phyloP scores from a whole-genome alignment of 1,140 invertebrate genomes.

The Arion vulgaris region DNA sequence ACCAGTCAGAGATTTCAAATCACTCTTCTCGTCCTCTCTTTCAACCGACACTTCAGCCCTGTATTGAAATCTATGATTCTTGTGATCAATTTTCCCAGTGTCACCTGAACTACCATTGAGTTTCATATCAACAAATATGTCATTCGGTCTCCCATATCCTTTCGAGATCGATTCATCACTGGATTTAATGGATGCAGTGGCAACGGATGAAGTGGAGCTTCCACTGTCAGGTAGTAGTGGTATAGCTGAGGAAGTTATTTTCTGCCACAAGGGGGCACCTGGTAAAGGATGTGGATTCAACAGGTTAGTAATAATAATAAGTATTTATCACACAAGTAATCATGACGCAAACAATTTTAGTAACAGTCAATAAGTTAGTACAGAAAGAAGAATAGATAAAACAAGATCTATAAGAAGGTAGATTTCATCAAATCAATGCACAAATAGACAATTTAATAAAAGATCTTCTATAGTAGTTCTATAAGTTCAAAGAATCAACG shows the following conservation, averaged over 20 bases:
- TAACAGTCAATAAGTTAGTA: too few species aligned
- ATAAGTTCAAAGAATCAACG: too few species aligned
- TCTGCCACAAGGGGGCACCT: slow-evolving; percentile 38
- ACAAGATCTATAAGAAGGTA: too few species aligned
- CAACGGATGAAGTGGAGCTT: slow-evolving; percentile 23
- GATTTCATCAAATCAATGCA: too few species aligned
- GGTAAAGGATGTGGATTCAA: neutral
- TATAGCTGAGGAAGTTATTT: slow-evolving; percentile 44
- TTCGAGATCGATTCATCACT: slow-evolving; percentile 32
- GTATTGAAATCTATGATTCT: slow-evolving; percentile 17
- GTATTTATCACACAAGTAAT: too few species aligned
- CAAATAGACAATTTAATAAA: too few species aligned
- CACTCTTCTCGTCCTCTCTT: neutral
- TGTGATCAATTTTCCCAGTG: slow-evolving; percentile 20
- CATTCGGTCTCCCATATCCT: slow-evolving; percentile 28
- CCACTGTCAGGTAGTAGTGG: slow-evolving; percentile 43
- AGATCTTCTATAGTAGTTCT: too few species aligned
- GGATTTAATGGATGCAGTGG: slow-evolving; percentile 19
- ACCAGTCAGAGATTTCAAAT: neutral
- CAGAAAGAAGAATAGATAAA: too few species aligned
- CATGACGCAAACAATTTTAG: too few species aligned
- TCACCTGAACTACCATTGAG: neutral
- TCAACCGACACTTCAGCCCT: slow-evolving; percentile 31
- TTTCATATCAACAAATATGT: slow-evolving; percentile 7
- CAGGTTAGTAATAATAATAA: neutral